Evolutionary conservation across 2,888 invertebrate species (phyloP), one percentile per base, ranked within the genome.

Genomic region (Pachycephus smyrnensis): DNA sequence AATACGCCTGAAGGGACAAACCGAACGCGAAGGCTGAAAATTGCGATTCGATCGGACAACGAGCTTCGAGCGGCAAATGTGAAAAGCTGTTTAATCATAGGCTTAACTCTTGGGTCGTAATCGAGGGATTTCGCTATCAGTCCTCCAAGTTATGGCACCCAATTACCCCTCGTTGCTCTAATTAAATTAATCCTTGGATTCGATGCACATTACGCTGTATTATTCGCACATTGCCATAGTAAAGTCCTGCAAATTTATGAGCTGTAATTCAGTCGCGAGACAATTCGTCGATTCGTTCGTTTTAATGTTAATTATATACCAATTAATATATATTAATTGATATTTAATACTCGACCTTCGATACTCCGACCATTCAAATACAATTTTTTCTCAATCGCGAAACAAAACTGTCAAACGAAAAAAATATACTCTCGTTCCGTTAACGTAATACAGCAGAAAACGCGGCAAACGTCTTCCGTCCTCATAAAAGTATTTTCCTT

Each of bases 81-180:
- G 55, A 71, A 71, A 73, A 36, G 68, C 76, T 75, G 76, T 80
- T 80, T 76, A 80, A 81, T 81, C 78, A 75, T 68, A 33, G 68
- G 78, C 71, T 80, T 76, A 78, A 75, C 73, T 78, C 71, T 12
- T 71, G 79, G 37, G 76, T 76, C 76, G 73, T 71, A 68, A 69
- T 75, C 37, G 71, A 69, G 75, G 73, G 74, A 71, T 80, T 79
- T 78, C 74, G 71, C 75, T 80, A 79, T 79, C 75, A 69, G 73
- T 75, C 74, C 37, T n/a, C 78, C 79, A 82, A 81, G 69, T 81
- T 80, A 81, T 69, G 73, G 77, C 79, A 55, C 69, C 75, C 76
- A 80, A 83, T 83, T 83, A 82, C 76, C 79, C 80, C 78, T 79
- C 79, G 79, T 73, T 77, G 77, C 78, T 76, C 81, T 82, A 82